A percentile compares a stretch with the other conserved stretches of the same genome.
Conservation (phyloP, 2,797 vertebrate genomes). For the Syndactyla subalaris region DNA sequence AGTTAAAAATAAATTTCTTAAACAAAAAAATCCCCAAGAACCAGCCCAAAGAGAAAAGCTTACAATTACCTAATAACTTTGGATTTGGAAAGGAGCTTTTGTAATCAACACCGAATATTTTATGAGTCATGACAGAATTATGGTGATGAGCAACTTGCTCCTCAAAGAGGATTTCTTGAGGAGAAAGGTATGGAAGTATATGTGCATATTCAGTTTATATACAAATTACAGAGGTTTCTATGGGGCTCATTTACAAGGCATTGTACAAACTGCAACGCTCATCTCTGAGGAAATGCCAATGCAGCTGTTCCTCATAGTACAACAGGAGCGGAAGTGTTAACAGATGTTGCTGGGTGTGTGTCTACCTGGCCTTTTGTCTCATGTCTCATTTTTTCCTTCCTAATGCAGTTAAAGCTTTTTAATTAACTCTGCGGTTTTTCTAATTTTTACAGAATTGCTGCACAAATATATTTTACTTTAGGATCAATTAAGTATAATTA, state of each 20-base stretch:
- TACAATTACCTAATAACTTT: neutral
- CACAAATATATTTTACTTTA: neutral
- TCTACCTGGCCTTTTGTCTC: neutral
- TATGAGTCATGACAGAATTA: neutral
- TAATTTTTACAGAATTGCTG: neutral
- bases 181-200: neutral
- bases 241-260: neutral
- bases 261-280: neutral
- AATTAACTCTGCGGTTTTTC: neutral
- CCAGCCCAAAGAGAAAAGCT: neutral
- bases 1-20: neutral
- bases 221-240: accelerated
- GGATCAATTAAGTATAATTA: neutral
- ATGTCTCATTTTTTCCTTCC: neutral
- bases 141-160: neutral
- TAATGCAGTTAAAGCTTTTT: neutral
- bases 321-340: neutral
- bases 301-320: neutral
- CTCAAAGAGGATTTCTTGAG: neutral
- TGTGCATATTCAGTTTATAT: neutral
- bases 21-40: neutral
- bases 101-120: neutral
- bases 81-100: neutral
- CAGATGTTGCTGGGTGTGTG: neutral
- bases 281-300: neutral